Conservation (phyloP, 2,888 invertebrate species). For the Congeria kusceri region DNA sequence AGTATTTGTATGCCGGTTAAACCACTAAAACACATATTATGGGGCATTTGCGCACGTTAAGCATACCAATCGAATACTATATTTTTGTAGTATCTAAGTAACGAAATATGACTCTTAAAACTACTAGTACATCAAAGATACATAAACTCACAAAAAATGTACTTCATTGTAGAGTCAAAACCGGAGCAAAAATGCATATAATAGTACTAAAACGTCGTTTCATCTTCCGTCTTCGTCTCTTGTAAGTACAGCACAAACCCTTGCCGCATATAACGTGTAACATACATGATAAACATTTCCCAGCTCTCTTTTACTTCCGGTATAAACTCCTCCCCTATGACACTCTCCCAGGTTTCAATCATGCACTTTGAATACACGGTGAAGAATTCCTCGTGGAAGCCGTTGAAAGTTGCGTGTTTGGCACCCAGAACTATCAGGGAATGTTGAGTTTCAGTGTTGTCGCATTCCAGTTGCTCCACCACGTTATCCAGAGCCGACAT, state of each 20-base stretch:
- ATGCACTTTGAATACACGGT: conserved; percentile 74
- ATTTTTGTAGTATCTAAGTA: no score
- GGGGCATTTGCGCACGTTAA: no score
- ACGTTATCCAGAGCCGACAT: conserved; percentile 75
- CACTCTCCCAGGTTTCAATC: conserved; percentile 76
- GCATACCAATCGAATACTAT: no score
- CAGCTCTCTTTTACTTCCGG: conserved; percentile 78
- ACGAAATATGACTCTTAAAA: no score
- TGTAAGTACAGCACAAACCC: conserved; percentile 55
- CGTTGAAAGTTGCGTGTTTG: conserved; percentile 76
- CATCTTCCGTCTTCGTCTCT: conserved; percentile 23
- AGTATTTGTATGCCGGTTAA: no score
- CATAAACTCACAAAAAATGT: no score
- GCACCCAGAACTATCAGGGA: conserved; percentile 78
- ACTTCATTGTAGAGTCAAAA: no score
- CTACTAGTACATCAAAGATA: no score
- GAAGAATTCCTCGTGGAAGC: conserved; percentile 77
- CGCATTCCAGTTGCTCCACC: conserved; percentile 73
- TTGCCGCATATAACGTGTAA: conserved; percentile 69
- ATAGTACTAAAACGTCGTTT: conserved; percentile 7
- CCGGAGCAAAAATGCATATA: no score
- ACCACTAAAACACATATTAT: no score
- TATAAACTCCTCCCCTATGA: conserved; percentile 81
- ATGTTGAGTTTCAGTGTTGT: conserved; percentile 67
- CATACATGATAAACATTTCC: conserved; percentile 72